Evolutionary conservation across 2,113 vertebrate species (phyloP), one percentile per base, ranked within the genome.

Genomic region (Apeltes quadracus): DNA sequence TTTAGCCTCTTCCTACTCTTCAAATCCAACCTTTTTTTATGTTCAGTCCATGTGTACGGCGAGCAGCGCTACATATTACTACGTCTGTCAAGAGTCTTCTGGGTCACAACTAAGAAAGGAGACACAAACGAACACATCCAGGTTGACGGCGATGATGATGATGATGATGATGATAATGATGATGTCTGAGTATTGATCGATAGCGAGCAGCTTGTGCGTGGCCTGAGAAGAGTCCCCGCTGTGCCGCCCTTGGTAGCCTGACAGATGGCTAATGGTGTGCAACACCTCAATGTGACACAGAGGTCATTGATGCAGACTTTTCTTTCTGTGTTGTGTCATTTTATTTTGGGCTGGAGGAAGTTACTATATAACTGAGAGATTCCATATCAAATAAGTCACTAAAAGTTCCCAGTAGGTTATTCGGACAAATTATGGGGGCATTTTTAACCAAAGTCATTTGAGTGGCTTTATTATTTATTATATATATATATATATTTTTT

Each of bases 241-340:
- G 88, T 72, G 86, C 72, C 55, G 36, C 78, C 66, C 43, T 58
- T 61, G 43, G 54, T 48, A 8, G 61, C 65, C 68, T 79, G 84
- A 88, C 91, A 91, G 91, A 91, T 91, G 91, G 89, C 54, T 82
- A 83, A 78, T 82, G 71, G 84, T 43, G 80, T 86, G 64, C 46
- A 69, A 72, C 80, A 62, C 11, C 18, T 80, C 70, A 61, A 44
- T 76, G 73, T 79, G 72, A 86, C 76, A 65, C 81, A 77, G 82
- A 89, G 87, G 78, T 86, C 75, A 84, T 58, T 2, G 39, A 80
- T 70, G 38, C 68, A 63, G 68, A 84, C 70, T 12, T 79, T n/a
- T 64, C 34, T 46, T 69, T 29, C 5, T 29, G 29, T 29, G 32
- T 73, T 70, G 68, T 63, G 84, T 86, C 10, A 84, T 86, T n/a